Evolutionary conservation across 2,797 vertebrate genomes (phyloP).

Genomic region (Mionectes olivaceus): DNA sequence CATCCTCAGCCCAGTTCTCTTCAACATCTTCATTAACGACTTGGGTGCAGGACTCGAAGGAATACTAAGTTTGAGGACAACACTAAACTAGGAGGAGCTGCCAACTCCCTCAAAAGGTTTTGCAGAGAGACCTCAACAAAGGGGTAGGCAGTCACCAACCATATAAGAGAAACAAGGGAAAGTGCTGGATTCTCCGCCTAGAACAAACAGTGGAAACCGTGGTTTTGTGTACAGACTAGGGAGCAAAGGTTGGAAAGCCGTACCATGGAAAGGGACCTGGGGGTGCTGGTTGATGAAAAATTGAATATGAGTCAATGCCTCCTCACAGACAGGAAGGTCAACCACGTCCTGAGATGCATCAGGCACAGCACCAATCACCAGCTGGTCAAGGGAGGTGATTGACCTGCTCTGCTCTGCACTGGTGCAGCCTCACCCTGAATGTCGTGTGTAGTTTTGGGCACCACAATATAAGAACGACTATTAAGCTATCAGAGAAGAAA

Average conservation of each 20-base stretch:
- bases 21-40: neutral
- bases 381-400: neutral
- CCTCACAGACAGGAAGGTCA: neutral
- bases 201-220: too few relatives aligned
- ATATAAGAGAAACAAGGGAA: neutral
- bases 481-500: neutral
- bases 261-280: neutral
- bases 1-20: neutral
- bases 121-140: neutral
- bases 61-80: fast-evolving
- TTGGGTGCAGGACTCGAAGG: neutral
- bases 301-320: neutral
- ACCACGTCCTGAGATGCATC: fast-evolving
- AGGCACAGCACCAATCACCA: fast-evolving
- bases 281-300: fast-evolving
- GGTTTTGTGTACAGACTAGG: too few relatives aligned
- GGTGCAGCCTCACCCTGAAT: neutral
- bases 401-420: neutral
- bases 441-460: neutral
- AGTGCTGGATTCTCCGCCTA: neutral
- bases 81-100: neutral
- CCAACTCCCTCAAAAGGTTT: fast-evolving
- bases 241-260: neutral
- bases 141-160: neutral
- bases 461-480: neutral